phyloP scores from a whole-genome alignment of 2,888 invertebrate species.

The Meteorus colon region DNA sequence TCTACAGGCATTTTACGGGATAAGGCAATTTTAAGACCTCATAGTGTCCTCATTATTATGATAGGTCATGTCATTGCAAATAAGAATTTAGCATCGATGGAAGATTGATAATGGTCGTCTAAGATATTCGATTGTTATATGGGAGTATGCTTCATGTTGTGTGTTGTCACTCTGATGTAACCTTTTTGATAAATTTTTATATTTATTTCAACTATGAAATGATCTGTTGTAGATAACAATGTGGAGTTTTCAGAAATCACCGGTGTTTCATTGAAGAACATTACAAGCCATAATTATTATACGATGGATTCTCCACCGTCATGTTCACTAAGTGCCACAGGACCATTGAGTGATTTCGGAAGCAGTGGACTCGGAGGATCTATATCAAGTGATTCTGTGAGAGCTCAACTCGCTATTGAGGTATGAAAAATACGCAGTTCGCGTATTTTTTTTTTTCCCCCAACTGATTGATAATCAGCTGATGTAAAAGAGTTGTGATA shows the following conservation, averaged over 20 bases:
- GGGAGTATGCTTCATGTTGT: constrained; percentile 55
- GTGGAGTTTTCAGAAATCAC: constrained; percentile 61
- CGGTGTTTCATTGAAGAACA: constrained; percentile 44
- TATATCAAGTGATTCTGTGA: constrained; percentile 83
- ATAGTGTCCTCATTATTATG: constrained; percentile 49
- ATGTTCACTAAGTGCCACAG: constrained; percentile 84
- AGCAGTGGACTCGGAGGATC: constrained; percentile 85
- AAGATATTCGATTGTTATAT: constrained; percentile 59
- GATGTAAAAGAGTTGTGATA: too few relatives aligned
- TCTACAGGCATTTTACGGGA: constrained; percentile 19
- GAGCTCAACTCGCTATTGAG: constrained; percentile 81
- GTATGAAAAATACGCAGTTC: constrained; percentile 67
- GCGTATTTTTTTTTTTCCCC: neutral
- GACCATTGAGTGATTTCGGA: constrained; percentile 83
- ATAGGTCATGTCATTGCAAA: constrained; percentile 61
- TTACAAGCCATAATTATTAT: constrained; percentile 51
- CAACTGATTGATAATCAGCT: too few relatives aligned
- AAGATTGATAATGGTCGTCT: constrained; percentile 52
- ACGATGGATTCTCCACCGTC: constrained; percentile 86
- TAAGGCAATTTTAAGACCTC: constrained; percentile 37
- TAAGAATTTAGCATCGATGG: constrained; percentile 55
- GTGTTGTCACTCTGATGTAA: neutral
- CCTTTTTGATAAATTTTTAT: neutral
- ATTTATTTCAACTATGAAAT: neutral
- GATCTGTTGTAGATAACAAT: constrained; percentile 60